Conservation (phyloP, 2,113 vertebrate species). For the Chrysochloris asiatica region DNA sequence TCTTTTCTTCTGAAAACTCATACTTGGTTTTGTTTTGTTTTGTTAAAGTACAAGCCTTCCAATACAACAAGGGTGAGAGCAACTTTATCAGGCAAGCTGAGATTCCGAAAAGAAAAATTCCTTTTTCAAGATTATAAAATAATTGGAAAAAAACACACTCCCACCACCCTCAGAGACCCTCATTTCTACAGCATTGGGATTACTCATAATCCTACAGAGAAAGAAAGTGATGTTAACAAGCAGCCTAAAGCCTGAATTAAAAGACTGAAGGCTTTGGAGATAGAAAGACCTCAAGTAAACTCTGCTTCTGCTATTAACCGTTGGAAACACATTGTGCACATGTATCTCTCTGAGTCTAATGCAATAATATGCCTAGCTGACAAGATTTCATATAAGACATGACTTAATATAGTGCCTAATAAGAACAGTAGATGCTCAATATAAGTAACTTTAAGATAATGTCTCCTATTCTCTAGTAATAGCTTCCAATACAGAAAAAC, state of each 20-base stretch:
- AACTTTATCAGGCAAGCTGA: neutral
- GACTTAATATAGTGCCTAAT: neutral
- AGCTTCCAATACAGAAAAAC: neutral
- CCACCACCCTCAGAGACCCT: neutral
- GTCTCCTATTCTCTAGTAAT: neutral
- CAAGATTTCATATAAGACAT: neutral
- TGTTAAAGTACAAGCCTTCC: no score
- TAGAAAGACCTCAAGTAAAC: neutral
- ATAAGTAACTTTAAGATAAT: neutral
- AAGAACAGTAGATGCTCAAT: neutral
- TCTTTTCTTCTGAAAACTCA: no score
- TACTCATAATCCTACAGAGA: neutral
- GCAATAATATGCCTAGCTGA: neutral
- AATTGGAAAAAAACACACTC: neutral
- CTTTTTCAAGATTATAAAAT: neutral
- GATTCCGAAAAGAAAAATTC: conserved; percentile 1
- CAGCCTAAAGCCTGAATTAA: neutral
- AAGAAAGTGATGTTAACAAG: neutral
- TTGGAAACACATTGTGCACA: neutral
- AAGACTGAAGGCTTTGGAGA: neutral
- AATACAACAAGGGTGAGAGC: no score
- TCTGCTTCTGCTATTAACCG: neutral
- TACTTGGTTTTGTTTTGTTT: no score
- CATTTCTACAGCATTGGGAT: neutral
- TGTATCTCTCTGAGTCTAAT: neutral